Conservation (phyloP, 2,113 vertebrate genomes). For the Anser cygnoides region DNA sequence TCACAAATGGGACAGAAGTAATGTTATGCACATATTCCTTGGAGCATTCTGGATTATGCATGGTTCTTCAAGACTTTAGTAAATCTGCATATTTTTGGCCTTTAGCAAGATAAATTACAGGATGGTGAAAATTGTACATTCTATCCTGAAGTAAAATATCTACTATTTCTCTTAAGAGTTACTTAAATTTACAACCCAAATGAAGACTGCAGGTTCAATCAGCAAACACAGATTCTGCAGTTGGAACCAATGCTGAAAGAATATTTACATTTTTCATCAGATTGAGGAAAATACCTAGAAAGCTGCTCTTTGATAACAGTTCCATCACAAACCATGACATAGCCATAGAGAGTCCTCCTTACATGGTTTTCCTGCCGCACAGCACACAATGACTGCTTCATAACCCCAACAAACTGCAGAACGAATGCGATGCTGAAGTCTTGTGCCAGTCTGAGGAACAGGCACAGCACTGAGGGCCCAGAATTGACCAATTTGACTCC, state of each 20-base stretch:
- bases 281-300: background rate
- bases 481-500: background rate
- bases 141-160: conserved; percentile 12
- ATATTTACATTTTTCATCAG: background rate
- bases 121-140: background rate
- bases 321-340: background rate
- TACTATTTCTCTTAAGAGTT: background rate
- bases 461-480: background rate
- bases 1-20: conserved; percentile 40
- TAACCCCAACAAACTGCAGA: conserved; percentile 3
- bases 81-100: conserved; percentile 43
- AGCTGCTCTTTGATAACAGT: background rate
- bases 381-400: background rate
- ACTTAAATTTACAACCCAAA: background rate
- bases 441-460: background rate
- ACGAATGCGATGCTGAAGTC: background rate
- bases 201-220: background rate
- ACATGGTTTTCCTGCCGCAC: background rate
- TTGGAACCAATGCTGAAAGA: background rate
- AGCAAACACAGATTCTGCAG: background rate
- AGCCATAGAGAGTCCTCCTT: background rate
- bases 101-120: conserved; percentile 42
- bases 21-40: conserved; percentile 19
- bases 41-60: conserved; percentile 43
- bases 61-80: background rate